Base-by-base conservation (phyloP, 2,113 vertebrate genomes). In the Pavo muticus region DNA sequence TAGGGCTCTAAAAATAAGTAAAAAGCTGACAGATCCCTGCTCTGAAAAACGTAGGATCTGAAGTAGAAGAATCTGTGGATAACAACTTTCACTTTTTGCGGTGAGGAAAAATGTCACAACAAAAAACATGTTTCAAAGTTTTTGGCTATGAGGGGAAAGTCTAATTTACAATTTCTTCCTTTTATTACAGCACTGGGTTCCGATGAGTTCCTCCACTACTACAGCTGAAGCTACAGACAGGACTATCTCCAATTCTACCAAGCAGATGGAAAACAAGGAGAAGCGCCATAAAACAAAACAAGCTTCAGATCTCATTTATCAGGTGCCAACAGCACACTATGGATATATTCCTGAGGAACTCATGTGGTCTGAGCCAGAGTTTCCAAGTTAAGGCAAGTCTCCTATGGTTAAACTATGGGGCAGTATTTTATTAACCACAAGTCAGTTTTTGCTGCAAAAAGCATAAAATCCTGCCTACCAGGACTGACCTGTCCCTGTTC, bases 101-200 rank as follows among this genome's bases (percentile, higher is more conserved):
- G 54, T 3, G 32, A 87, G 45, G 32, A 50, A 79, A 73, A 88
- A 85, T 14, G 13, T 70, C 71, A 90, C 59, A 87, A 63, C 54
- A 63, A 63, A 90, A 81, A 90, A 40, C 14, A 91, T 2, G 5
- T 74, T 94, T 81, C 83, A 56, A 78, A 90, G 61, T 47, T 70
- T 81, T 71, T 56, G 45, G 35, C 56, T 57, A 45, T 57, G 63
- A 93, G 90, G 35, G n/a, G 14, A 86, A 90, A 91, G 64, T 50
- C 68, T 93, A 68, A 95, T 84, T 82, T 88, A 88, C 40, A 1
- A 39, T 83, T 68, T 57, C 70, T 52, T 23, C 25, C 48, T 85
- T 94, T 93, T 83, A 77, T 91, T 94, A 83, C 39, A 84, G 65
- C 59, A 91, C 54, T 89, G 48, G 37, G 13, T 89, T 97, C 74